phyloP scores from a whole-genome alignment of 2,888 invertebrate genomes.

The Brachynemurus nebulosus region DNA sequence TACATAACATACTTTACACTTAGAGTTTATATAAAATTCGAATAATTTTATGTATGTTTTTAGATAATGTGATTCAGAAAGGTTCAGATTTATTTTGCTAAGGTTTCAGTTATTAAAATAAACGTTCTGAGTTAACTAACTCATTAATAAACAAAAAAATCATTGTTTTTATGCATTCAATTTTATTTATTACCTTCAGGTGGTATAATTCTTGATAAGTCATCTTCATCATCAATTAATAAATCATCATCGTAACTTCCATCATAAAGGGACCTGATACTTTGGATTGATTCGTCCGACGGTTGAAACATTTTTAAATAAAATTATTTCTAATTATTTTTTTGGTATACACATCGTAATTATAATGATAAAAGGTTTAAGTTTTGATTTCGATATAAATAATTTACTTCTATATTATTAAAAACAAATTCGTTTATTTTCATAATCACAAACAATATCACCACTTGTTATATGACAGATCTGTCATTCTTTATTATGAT shows the following conservation, averaged over 20 bases:
- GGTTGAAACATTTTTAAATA: slow-evolving; percentile 7
- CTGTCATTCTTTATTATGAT: too few species aligned
- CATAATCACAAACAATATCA: background rate
- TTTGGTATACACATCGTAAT: too few species aligned
- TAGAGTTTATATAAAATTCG: too few species aligned
- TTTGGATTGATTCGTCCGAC: background rate
- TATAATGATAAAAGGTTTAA: too few species aligned
- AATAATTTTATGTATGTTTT: too few species aligned
- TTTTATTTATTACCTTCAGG: slow-evolving; percentile 30
- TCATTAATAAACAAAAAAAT: background rate
- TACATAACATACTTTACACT: too few species aligned
- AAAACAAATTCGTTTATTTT: background rate
- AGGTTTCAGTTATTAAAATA: background rate
- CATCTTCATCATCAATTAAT: slow-evolving; percentile 29
- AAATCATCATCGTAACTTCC: slow-evolving; percentile 21
- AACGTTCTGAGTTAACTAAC: background rate
- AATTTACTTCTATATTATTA: background rate
- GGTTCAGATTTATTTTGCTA: background rate
- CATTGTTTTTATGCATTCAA: too few species aligned
- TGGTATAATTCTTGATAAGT: slow-evolving; percentile 29
- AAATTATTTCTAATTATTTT: too few species aligned
- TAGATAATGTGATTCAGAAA: too few species aligned
- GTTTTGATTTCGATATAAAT: background rate
- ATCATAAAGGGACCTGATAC: slow-evolving; percentile 12
- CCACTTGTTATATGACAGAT: background rate